Base-by-base conservation (phyloP, 2,797 vertebrate species). In the Momotus momota region DNA sequence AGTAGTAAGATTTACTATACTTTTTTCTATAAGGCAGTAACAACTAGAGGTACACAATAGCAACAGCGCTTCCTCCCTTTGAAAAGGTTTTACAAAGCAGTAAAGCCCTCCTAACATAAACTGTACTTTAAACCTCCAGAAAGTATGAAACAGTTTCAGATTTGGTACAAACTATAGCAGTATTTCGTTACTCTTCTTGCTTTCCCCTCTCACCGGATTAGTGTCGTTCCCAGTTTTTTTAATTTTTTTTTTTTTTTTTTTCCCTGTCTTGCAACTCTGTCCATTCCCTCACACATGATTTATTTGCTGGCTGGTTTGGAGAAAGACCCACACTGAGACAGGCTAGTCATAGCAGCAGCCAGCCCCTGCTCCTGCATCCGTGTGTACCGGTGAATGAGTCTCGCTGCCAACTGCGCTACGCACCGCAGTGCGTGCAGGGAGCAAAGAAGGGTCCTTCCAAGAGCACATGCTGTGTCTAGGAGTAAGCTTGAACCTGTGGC, bases 81-180 rank as follows among this genome's bases (percentile, higher is more conserved):
- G 58, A 74, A 90, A 40, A 73, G 35, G 54, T 88, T 86, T 88
- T 35, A 85, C n/a, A 77, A 92, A 90, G 74, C 66, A 77, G 41
- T 67, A 89, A 94, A 93, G 41, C 33, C 64, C 65, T 93, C 46
- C 45, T 41, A 81, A 72, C 65, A 85, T 9, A 85, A 87, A 52
- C 27, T 54, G 62, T 38, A 82, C 74, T 77, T 86, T 40, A 77
- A 65, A 81, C 26, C n/a, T 60, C 64, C 58, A 71, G 26, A 87
- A 86, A 90, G 15, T 13, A 41, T 74, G 52, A 29, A 88, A 91
- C 12, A 46, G 31, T 62, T 84, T 84, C 62, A 66, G 26, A 88
- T 75, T 73, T 82, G 58, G 16, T 70, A 74, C 29, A 66, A 87
- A 55, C 9, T 43, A 38, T 8, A 61, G 46, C 72, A 18, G 11